Evolutionary conservation across 1,140 invertebrate species (phyloP).

Genomic region (Drosophila asahinai): DNA sequence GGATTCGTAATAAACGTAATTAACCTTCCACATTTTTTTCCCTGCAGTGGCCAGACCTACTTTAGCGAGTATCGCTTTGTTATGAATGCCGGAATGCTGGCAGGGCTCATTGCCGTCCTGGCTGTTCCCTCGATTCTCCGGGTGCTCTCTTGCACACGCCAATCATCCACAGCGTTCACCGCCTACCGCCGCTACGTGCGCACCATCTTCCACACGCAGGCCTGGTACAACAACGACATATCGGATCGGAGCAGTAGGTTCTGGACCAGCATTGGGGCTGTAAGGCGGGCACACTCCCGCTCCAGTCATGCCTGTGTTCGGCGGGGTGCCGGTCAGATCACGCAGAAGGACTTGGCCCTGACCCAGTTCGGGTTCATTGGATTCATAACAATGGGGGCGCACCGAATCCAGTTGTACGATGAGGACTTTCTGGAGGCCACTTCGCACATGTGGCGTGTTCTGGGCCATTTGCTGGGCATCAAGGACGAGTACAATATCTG

Average conservation of each 20-base stretch:
- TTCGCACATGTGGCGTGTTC: slow-evolving; percentile 93
- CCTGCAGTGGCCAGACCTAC: slow-evolving; percentile 88
- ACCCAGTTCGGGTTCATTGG: slow-evolving; percentile 96
- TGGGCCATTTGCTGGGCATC: slow-evolving; percentile 92
- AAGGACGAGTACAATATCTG: slow-evolving; percentile 88
- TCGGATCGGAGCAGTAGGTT: slow-evolving; percentile 68
- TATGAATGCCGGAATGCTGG: slow-evolving; percentile 87
- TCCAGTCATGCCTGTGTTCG: slow-evolving; percentile 86
- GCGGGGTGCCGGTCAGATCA: slow-evolving; percentile 85
- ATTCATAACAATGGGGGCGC: slow-evolving; percentile 88
- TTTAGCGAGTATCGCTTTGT: slow-evolving; percentile 87
- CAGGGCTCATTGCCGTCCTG: slow-evolving; percentile 88
- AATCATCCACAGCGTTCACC: slow-evolving; percentile 87
- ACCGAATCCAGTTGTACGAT: slow-evolving; percentile 88
- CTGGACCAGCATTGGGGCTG: slow-evolving; percentile 89
- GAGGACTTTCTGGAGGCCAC: slow-evolving; percentile 90
- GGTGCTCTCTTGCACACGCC: slow-evolving; percentile 88
- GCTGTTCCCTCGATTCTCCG: slow-evolving; percentile 88
- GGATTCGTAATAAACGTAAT: not conserved
- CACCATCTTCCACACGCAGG: slow-evolving; percentile 89
- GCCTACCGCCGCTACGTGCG: slow-evolving; percentile 92
- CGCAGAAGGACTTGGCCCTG: slow-evolving; percentile 93
- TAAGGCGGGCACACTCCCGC: slow-evolving; percentile 88
- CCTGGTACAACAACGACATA: slow-evolving; percentile 90
- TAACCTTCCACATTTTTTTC: slow-evolving; percentile 1